Base-by-base conservation (phyloP, 2,797 vertebrate genomes). In the Neomorphus geoffroyi region DNA sequence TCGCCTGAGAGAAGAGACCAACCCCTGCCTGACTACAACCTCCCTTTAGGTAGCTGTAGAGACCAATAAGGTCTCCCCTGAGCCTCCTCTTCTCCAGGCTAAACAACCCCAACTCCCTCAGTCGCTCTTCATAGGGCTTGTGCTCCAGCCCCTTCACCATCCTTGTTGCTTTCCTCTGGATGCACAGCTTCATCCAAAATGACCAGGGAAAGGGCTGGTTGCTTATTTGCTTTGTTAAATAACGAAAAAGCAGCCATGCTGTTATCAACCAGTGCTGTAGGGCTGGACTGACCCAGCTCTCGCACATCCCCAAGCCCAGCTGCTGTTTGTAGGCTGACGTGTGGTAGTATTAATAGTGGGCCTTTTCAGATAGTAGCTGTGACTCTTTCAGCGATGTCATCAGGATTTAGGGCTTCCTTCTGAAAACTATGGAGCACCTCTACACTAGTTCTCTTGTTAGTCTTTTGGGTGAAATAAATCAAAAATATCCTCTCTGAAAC, bases 381-480 rank as follows among this genome's bases (percentile, higher is more conserved):
- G 35, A 70, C 1, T 0, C 13, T 48, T 75, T 60, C 46, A 33
- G 69, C 1, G 4, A 53, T 39, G 17, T 11, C 1, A 0, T 6
- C 33, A 64, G 48, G 48, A 60, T 90, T 84, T 33, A 28, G 35
- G 56, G n/a, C 15, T 80, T 71, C 2, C 19, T 64, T 33, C 61
- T 62, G 48, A 28, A 87, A 80, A 56, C 28, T 56, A 18, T 0
- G 2, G 26, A 84, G 43, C 39, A 75, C 30, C 30, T 88, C 51
- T 43, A 30, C 21, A 69, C 48, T 33, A 37, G 35, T 14, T 43
- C 53, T 77, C 37, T n/a, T 66, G 64, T 43, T 37, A 8, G 43
- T 37, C 56, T 71, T 94, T 57, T 2, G 24, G 65, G 79, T 83
- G 74, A 85, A 85, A 61, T 30, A 67, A 87, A 64, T 53, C 43